Percentiles rank a stretch among this genome's conserved stretches.
These are phyloP conservation scores for Spermophilus dauricus DNA, from an alignment of 2,113 vertebrate species.

Conservation along the genomic window DNA sequence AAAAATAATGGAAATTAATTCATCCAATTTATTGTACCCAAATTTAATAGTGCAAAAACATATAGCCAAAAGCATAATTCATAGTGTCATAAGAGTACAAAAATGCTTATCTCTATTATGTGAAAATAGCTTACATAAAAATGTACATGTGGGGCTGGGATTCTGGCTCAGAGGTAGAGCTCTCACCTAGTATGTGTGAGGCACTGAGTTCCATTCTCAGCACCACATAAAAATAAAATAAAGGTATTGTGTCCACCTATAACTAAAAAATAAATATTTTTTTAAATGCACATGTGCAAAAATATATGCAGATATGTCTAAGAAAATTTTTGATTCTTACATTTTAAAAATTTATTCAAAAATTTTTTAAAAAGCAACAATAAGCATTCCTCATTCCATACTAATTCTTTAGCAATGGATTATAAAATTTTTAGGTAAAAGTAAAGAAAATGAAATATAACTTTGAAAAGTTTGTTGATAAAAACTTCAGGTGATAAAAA, in stretches of 20 bases:
- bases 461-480: background rate
- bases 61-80: conserved; percentile 19
- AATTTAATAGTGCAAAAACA: conserved; percentile 12
- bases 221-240: too few species aligned
- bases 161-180: too few species aligned
- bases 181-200: too few species aligned
- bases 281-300: background rate
- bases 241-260: too few species aligned
- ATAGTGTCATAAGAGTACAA: conserved; percentile 16
- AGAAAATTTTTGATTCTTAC: background rate
- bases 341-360: conserved; percentile 5
- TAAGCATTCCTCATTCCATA: background rate
- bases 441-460: background rate
- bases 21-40: conserved; percentile 16
- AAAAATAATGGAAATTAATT: conserved; percentile 59
- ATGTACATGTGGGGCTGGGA: background rate
- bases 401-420: background rate
- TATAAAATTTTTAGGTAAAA: background rate
- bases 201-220: too few species aligned
- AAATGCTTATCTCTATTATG: background rate
- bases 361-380: background rate
- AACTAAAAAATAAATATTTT: too few species aligned
- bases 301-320: background rate
- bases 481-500: background rate
- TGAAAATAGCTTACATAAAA: conserved; percentile 51